Conservation (phyloP, 2,888 invertebrate genomes). For the Tricholauxania praeusta region DNA sequence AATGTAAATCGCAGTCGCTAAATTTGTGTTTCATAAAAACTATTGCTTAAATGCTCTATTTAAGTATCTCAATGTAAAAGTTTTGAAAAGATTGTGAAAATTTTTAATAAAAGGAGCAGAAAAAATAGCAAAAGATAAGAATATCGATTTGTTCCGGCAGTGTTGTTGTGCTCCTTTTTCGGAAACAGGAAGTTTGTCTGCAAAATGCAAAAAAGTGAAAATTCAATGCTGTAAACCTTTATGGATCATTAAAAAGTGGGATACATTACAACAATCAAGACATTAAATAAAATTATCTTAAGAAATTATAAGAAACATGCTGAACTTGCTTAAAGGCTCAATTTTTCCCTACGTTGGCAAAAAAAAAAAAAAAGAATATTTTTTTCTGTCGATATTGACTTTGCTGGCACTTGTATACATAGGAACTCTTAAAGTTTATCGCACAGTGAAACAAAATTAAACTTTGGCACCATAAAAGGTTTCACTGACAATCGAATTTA, state of each 20-base stretch:
- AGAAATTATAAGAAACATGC: not conserved
- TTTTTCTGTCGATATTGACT: not conserved
- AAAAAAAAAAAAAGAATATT: not conserved
- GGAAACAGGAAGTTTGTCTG: constrained; percentile 21
- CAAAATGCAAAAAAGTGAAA: constrained; percentile 31
- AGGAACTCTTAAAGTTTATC: too few species aligned
- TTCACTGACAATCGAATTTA: too few species aligned
- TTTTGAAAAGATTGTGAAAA: too few species aligned
- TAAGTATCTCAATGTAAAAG: too few species aligned
- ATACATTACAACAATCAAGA: not conserved
- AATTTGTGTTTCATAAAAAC: constrained; percentile 22
- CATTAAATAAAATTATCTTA: not conserved
- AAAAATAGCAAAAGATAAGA: not conserved
- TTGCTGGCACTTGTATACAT: too few species aligned
- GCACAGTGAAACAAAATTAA: too few species aligned
- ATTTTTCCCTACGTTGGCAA: too few species aligned
- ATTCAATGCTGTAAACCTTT: constrained; percentile 1
- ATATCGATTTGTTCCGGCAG: not conserved
- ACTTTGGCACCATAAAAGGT: too few species aligned
- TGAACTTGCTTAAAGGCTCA: too few species aligned
- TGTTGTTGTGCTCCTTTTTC: constrained; percentile 8
- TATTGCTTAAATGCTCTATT: too few species aligned
- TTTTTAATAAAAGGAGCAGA: too few species aligned
- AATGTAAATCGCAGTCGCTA: constrained; percentile 37
- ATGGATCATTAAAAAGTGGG: constrained; percentile 25